Base-by-base conservation (phyloP, 1,140 invertebrate genomes). In the Wiebesia pumilae region DNA sequence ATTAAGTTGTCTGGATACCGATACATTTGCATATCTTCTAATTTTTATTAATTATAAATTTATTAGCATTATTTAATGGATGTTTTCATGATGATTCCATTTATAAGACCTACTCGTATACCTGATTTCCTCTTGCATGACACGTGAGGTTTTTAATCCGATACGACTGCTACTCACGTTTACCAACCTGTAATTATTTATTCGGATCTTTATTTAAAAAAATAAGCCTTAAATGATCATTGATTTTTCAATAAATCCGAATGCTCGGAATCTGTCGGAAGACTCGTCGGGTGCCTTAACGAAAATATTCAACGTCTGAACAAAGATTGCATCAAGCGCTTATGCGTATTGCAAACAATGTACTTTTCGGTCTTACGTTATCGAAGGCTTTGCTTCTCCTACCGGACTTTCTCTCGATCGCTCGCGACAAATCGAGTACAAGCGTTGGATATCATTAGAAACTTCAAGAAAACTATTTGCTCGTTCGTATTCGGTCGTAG, bases 11-110 rank as follows among this genome's bases (percentile, higher is more conserved):
- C 71, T 10, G 40, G 27, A 24, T 75, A 75, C 38, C 24, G 71
- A 19, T 75, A 3, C 38, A 75, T 75, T 75, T 75, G 21, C 71
- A 75, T 75, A 38, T 75, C 38, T 43, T 43, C 71, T 43, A 75
- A 75, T 75, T 75, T 43, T 43, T 75, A 38, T 38, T 43, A 75
- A 75, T 75, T 75, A 75, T n/a, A 75, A 75, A 43, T 43, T 40
- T 75, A n/a, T 75, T 75, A 43, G 43, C 38, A 75, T 40, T 75
- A 43, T 75, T 75, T 35, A 75, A 75, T 12, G 71, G 21, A 0
- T 1, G 14, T 75, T 75, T 7, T 43, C 12, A n/a, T 75, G 27
- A 75, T n/a, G 4, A 43, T 43, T 75, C 7, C 6, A 0, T 24
- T 24, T 19, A 19, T 69, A 69, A 69, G 12, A 58, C 19, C 2